Evolutionary conservation across 2,797 vertebrate genomes (phyloP), one percentile per base, ranked within the genome.

Genomic region (Gadopsis marmoratus): DNA sequence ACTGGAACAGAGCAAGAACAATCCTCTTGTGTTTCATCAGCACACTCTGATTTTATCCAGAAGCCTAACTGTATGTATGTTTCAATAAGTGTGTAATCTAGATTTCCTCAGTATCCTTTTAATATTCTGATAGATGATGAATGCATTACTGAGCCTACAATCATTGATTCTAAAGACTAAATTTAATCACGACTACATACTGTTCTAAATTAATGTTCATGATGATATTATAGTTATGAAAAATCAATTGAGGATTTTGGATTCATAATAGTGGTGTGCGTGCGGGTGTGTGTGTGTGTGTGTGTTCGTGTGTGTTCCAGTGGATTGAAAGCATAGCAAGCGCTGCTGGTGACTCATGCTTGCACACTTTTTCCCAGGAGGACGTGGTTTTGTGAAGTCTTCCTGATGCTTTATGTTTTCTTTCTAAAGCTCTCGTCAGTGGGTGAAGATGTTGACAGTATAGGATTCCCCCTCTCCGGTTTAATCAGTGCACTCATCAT

Each of bases 291-390:
- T 41, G 39, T 41, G 39, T 82, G 37, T 39, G 37, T 41, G 39
- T 41, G 39, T 41, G 39, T 2, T 26, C 26, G 26, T 41, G 39
- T 41, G 47, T 69, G 59, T 81, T 72, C 58, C 68, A 62, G 56
- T 35, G 81, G 67, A 81, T 41, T 81, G 56, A 79, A 78, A 75
- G 83, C 62, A 41, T 16, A 31, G 54, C 41, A 29, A 73, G 73
- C 37, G 35, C 43, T 75, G 74, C 55, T 59, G 81, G 74, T 93
- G 90, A 93, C 81, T 93, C 92, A 92, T 90, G 82, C 79, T 76
- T 78, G 82, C 75, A 72, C 61, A 69, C 37, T 65, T 89, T 10
- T 72, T 67, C 84, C 77, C 76, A 56, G 33, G 81, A 85, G 78
- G 60, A 39, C 76, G 84, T 3, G 77, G 63, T 67, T 74, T 71